Base-by-base conservation (phyloP, 2,113 vertebrate species). In the Tyrannus savana region DNA sequence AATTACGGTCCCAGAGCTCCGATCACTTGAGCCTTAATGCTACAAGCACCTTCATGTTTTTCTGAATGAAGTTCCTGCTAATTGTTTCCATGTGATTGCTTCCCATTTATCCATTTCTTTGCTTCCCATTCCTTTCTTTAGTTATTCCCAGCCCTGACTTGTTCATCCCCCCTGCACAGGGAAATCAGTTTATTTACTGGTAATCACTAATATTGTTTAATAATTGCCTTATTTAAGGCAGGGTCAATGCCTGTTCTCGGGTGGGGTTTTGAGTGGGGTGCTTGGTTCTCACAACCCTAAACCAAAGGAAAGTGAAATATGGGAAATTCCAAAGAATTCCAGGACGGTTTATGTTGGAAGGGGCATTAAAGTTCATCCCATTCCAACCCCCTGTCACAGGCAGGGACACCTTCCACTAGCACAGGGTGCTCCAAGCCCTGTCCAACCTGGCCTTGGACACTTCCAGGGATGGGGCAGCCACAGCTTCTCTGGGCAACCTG, bases 61-160 rank as follows among this genome's bases (percentile, higher is more conserved):
- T 93, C 90, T 96, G 97, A 98, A 97, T 96, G 97, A 97, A 98
- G 94, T 71, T 91, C 92, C 87, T 95, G 74, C 87, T 98, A 98
- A 98, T 98, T 98, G 96, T 83, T 98, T 98, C 98, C 98, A 98
- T 11, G 97, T 97, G 98, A 97, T 37, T 50, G 21, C 82, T 53
- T 83, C 50, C 37, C 39, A 53, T 59, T 59, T 59, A 73, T 50
- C 74, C 81, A 35, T 59, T 35, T 16, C 15, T 59, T 59, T 35
- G 10, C 50, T 50, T 50, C 49, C n/a, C 56, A 16, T 35, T 35
- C 35, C n/a, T 59, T 4, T 10, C 11, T 47, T 75, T 66, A 6
- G 30, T 74, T 59, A 11, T 39, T 30, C 62, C 7, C 11, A 2
- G 39, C 41, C 47, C 30, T 3, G 19, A 2, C 10, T 41, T 42